Base-by-base conservation (phyloP, 1,140 invertebrate genomes). In the Drosophila prosaltans region DNA sequence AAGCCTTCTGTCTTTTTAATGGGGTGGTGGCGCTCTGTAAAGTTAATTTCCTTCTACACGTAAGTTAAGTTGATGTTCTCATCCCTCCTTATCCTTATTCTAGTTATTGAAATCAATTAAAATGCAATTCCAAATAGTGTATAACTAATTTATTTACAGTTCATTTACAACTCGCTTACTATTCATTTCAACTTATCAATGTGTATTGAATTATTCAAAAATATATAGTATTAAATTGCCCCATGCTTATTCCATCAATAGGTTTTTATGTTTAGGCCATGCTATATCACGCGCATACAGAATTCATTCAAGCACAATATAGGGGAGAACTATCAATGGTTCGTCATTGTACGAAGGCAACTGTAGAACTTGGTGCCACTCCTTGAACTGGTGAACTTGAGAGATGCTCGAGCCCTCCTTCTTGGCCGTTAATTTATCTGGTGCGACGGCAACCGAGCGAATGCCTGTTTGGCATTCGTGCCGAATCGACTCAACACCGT, bases 291-390 rank as follows among this genome's bases (percentile, higher is more conserved):
- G 45, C 43, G 16, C n/a, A 32, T n/a, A 24, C 28, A 48, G 43
- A 78, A 21, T 65, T 92, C 93, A 97, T 94, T 97, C 96, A 93
- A 97, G 96, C 92, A 97, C 95, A 93, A 97, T 96, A 93, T 98
- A 98, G 94, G 97, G 97, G 95, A 97, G 94, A 94, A 98, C 96
- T 93, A 95, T 95, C 92, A 98, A 94, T 83, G 94, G 93, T 92
- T 97, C 95, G 88, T 94, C 95, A 91, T 95, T 94, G 90, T 95
- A 95, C 60, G 95, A 95, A 85, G 94, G 93, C 82, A 94, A 93
- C 69, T 96, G 95, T 54, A 96, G 92, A 84, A 95, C 95, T 92
- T 97, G 94, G 89, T 96, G 95, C 96, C 96, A 98, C 92, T 97
- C 95, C 79, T 94, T 94, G 93, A 97, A 98, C 55, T 93, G 91